phyloP scores from a whole-genome alignment of 2,113 vertebrate genomes.

The Colaptes auratus region DNA sequence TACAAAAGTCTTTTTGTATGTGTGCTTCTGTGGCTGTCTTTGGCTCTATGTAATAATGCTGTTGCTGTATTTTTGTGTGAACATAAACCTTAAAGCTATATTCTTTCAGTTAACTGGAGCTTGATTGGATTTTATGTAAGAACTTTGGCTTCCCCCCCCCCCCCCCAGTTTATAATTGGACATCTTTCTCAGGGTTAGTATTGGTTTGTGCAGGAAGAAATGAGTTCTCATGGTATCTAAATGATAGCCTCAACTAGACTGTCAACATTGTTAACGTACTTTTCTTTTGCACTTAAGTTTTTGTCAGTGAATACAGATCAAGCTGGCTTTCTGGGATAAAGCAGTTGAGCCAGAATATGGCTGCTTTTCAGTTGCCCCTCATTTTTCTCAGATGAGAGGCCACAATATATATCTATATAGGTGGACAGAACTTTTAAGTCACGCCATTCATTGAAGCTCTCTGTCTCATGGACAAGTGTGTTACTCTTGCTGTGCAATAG shows the following conservation, averaged over 20 bases:
- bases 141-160: neutral
- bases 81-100: conserved; percentile 18
- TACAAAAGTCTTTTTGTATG: neutral
- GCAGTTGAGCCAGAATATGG: neutral
- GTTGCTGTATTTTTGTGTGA: conserved; percentile 1
- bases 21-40: neutral
- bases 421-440: neutral
- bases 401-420: neutral
- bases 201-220: neutral
- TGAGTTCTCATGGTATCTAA: neutral
- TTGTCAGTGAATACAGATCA: neutral
- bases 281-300: neutral
- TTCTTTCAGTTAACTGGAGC: conserved; percentile 30
- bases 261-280: neutral
- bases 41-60: neutral
- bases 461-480: neutral
- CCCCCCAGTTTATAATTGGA: neutral
- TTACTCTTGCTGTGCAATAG: neutral
- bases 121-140: conserved; percentile 33
- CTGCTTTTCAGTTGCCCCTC: neutral
- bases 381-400: neutral
- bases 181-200: neutral
- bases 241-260: neutral
- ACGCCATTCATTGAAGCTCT: neutral
- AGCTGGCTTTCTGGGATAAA: neutral